Base-by-base conservation (phyloP, 2,797 vertebrate genomes). In the Alauda arvensis region DNA sequence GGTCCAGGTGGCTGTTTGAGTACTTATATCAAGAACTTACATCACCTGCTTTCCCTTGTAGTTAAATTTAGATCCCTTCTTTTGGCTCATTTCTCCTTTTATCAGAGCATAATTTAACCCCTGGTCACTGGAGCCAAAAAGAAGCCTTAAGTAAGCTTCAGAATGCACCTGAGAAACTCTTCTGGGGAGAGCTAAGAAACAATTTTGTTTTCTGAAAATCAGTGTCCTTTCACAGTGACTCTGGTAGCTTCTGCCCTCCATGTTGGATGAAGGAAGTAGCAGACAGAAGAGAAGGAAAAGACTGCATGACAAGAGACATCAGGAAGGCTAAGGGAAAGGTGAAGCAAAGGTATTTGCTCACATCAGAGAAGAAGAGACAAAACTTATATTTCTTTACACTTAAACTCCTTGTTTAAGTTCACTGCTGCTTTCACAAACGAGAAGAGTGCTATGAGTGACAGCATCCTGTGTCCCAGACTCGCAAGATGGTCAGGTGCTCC, bases 21-120 rank as follows among this genome's bases (percentile, higher is more conserved):
- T 87, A 91, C 88, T 90, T 94, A 83, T 49, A 78, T 92, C 77
- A 91, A 77, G 88, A 93, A 79, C 89, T 94, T 91, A 82, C 71
- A 93, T 94, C 91, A 91, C 57, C 65, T 84, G 43, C 65, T 89
- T 85, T 93, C 34, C 68, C 67, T 74, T 87, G 45, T 71, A 82
- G 79, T 86, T 94, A 83, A 85, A 93, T 91, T 86, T 94, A 93
- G 84, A 23, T 84, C 34, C 25, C 40, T 92, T 92, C 37, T 25
- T 86, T 91, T 62, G 72, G 52, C 45, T 91, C n/a, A 57, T 91
- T 91, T 93, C 53, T 83, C n/a, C 66, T 86, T 89, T 94, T 77
- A 59, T 75, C 45, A 43, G 66, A 85, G 25, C 34, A 60, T 91
- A 87, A 88, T 93, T 86, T 94, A 91, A 77, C 45, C 1, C 3